Percentiles rank a stretch among this genome's conserved stretches.
Evolutionary conservation across 2,113 vertebrate species (phyloP).

Genomic region (Tonatia bakeri): DNA sequence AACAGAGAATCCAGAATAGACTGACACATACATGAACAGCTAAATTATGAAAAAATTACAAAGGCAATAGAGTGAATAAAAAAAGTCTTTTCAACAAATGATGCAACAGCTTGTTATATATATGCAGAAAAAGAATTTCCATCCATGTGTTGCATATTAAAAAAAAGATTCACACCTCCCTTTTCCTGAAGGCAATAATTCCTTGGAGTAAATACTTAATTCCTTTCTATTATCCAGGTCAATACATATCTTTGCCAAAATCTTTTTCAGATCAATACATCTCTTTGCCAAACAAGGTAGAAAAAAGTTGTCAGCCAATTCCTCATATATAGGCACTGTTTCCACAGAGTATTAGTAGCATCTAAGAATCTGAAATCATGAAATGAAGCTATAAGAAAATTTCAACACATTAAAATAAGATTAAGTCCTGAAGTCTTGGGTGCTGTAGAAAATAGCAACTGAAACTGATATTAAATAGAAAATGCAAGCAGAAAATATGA

Average conservation of each 20-base stretch:
- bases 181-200: neutral
- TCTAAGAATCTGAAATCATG: neutral
- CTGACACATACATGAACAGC: neutral
- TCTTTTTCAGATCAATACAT: neutral
- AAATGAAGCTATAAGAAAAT: slow-evolving; percentile 10
- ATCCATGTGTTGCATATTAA: neutral
- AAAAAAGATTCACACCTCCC: neutral
- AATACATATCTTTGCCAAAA: neutral
- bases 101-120: neutral
- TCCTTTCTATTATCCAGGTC: neutral
- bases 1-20: neutral
- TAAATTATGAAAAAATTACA: neutral
- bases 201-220: neutral
- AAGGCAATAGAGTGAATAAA: neutral
- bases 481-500: neutral
- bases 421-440: neutral
- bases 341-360: neutral
- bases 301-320: neutral
- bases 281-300: neutral
- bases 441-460: neutral
- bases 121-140: neutral
- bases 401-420: slow-evolving; percentile 21
- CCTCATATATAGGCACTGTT: neutral
- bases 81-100: neutral
- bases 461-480: neutral